Evolutionary conservation across 2,888 invertebrate species (phyloP), one percentile per base, ranked within the genome.

Genomic region (Lithophane semibrunnea): DNA sequence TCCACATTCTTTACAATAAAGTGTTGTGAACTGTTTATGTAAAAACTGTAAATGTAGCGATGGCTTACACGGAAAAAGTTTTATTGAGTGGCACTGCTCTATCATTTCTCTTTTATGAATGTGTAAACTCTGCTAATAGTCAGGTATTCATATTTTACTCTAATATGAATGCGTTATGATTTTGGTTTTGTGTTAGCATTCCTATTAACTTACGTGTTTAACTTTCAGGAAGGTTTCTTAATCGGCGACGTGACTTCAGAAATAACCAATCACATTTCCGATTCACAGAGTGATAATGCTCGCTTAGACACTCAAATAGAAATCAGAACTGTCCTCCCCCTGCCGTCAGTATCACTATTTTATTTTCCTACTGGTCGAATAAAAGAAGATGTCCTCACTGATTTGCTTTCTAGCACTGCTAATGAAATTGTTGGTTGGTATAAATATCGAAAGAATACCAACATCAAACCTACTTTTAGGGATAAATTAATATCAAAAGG

Each of bases 401-500:
- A 95, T 10, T 93, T 97, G 77, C 90, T 98, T 24, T 95, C 97
- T 3, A 94, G 94, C 77, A 95, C 96, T 78, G 95, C 97, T 42
- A 95, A 94, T 85, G 97, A 97, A 93, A 97, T 98, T 42, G 97
- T 98, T 16, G 98, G 97, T 44, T 98, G 98, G 98, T 98, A 97
- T 90, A 97, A 97, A 91, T 98, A 97, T 89, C 96, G 97, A 83
- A 95, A 96, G 84, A 96, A 97, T 73, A 95, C 95, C 68, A 94
- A 93, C 64, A 94, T 97, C 47, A 96, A 95, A 86, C 97, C 97
- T n/a, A 97, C 97, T 2, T 94, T 98, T 80, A 93, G 97, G 79
- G 98, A 98, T 85, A 97, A 97, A 93, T 91, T 97, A 82, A 94
- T 98, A 83, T 97, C 98, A 72, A 97, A 97, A 92, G 97, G 97